Conservation (phyloP, 1,140 invertebrate genomes). For the Rhagoletis zephyria region DNA sequence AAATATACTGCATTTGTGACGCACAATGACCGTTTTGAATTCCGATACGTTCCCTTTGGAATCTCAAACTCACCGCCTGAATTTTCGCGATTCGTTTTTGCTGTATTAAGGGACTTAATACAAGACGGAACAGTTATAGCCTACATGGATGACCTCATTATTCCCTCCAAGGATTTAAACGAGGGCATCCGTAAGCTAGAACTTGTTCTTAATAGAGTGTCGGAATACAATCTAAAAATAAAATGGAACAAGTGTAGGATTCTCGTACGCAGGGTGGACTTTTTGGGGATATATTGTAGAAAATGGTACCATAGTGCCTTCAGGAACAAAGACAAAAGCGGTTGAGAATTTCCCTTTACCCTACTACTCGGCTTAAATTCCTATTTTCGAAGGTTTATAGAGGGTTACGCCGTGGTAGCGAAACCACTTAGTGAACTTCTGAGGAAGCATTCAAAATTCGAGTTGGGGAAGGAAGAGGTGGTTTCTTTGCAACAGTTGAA, state of each 20-base stretch:
- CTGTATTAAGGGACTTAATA: neutral
- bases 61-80: conserved; percentile 70
- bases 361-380: neutral
- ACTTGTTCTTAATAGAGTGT: conserved; percentile 58
- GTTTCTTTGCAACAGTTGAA: neutral
- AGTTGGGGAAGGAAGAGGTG: neutral
- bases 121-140: neutral
- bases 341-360: neutral
- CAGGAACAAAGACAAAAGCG: neutral
- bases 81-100: conserved; percentile 60
- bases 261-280: conserved; percentile 74
- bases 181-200: no score
- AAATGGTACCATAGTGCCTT: conserved; percentile 4
- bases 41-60: conserved; percentile 73
- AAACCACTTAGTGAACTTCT: neutral
- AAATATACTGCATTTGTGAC: conserved; percentile 71
- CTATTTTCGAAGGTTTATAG: neutral
- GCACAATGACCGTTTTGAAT: conserved; percentile 73
- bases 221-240: conserved; percentile 71
- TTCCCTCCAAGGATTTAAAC: neutral
- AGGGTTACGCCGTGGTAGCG: neutral
- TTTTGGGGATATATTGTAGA: conserved; percentile 68
- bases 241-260: conserved; percentile 72
- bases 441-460: neutral
- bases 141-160: neutral